Percentiles rank a stretch among this genome's conserved stretches.
Conservation (phyloP, 1,140 invertebrate genomes). For the Adoxophyes honmai region DNA sequence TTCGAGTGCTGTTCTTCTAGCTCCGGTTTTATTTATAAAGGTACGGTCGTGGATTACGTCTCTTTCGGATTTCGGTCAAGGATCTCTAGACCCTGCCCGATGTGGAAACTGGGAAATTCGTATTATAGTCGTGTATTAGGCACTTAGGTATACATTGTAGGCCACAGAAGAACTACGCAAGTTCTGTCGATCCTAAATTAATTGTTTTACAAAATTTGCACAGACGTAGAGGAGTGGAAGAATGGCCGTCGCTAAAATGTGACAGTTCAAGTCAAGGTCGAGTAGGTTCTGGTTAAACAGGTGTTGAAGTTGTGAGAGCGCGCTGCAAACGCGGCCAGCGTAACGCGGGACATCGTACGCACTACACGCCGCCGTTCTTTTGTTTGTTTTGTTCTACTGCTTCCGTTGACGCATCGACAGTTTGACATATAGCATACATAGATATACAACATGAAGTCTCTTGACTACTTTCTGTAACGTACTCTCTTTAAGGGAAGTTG, state of each 20-base stretch:
- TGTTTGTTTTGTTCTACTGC: neutral
- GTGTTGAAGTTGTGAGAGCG: conserved; percentile 17
- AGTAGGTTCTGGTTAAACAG: conserved; percentile 31
- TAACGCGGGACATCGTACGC: neutral
- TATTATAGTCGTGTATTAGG: neutral
- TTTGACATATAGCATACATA: too few species aligned
- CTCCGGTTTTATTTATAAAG: conserved; percentile 12
- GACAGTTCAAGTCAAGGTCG: conserved; percentile 28
- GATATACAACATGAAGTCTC: too few species aligned
- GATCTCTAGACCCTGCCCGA: neutral
- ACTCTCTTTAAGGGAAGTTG: too few species aligned
- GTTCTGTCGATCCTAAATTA: neutral
- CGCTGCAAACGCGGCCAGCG: neutral
- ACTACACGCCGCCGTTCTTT: neutral
- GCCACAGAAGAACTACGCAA: neutral
- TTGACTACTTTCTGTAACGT: too few species aligned
- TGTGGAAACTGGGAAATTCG: neutral
- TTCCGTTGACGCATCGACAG: neutral
- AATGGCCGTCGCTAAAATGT: neutral
- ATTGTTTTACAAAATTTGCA: neutral
- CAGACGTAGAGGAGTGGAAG: too few species aligned
- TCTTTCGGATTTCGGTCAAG: conserved; percentile 11
- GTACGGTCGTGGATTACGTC: conserved; percentile 9
- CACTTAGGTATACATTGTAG: neutral
- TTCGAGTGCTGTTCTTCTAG: neutral